Conservation (phyloP, 2,888 invertebrate genomes). For the Orchesella flavescens region DNA sequence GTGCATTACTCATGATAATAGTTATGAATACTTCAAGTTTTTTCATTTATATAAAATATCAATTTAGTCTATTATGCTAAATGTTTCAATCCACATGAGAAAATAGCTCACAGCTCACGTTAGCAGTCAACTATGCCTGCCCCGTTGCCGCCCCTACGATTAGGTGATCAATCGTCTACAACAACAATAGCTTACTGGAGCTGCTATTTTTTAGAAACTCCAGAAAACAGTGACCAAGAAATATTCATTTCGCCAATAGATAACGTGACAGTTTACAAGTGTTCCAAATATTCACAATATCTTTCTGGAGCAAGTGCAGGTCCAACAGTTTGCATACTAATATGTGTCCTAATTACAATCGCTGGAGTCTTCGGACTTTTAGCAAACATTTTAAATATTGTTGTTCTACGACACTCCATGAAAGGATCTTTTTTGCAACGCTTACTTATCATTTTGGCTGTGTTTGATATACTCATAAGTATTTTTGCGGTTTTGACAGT, state of each 20-base stretch:
- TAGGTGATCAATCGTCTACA: not conserved
- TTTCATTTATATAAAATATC: no score
- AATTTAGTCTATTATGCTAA: no score
- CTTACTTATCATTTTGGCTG: slow-evolving; percentile 27
- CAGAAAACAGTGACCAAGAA: not conserved
- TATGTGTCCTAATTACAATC: slow-evolving; percentile 13
- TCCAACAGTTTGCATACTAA: not conserved
- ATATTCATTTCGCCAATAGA: slow-evolving; percentile 6
- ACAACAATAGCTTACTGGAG: slow-evolving; percentile 39
- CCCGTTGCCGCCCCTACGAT: no score
- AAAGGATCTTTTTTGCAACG: slow-evolving; percentile 13
- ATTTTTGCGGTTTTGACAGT: slow-evolving; percentile 19
- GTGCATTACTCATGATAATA: no score
- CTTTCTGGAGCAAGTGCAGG: slow-evolving; percentile 14
- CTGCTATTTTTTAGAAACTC: slow-evolving; percentile 35
- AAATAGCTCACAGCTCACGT: no score
- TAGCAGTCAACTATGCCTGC: no score
- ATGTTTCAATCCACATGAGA: no score
- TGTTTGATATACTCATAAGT: slow-evolving; percentile 26
- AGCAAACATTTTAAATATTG: slow-evolving; percentile 26
- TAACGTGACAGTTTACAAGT: slow-evolving; percentile 11
- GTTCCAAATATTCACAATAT: slow-evolving; percentile 12
- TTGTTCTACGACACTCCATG: slow-evolving; percentile 13
- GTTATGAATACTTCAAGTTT: no score
- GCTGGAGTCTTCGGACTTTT: slow-evolving; percentile 19